Evolutionary conservation across 2,888 invertebrate genomes (phyloP).

Genomic region (Blastobasis adustella): DNA sequence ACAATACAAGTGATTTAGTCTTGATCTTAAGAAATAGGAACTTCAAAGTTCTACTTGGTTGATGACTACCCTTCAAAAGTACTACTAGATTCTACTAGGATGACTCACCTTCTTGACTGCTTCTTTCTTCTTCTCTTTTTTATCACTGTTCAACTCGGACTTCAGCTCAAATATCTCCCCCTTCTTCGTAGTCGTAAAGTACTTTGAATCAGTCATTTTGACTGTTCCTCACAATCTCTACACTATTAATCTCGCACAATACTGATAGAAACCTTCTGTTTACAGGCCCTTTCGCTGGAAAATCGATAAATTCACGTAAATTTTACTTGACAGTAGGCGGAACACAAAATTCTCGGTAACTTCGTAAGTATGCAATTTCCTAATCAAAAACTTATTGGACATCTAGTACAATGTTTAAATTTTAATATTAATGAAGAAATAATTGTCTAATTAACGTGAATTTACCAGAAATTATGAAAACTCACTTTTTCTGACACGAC

Average conservation of each 20-base stretch:
- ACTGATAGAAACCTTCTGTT: constrained; percentile 16
- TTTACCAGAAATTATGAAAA: constrained; percentile 12
- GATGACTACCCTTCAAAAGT: neutral
- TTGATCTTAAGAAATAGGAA: too few species aligned
- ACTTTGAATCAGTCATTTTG: constrained; percentile 98
- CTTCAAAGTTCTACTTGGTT: too few species aligned
- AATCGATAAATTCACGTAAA: constrained; percentile 35
- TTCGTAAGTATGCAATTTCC: neutral
- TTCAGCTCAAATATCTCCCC: constrained; percentile 99
- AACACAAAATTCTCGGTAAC: neutral
- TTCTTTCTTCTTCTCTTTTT: constrained; percentile 99
- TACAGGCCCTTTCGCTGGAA: constrained; percentile 26
- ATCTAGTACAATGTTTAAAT: neutral
- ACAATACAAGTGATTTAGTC: too few species aligned
- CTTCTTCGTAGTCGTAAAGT: constrained; percentile 99
- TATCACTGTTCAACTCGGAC: constrained; percentile 98
- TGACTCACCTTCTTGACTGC: constrained; percentile 96
- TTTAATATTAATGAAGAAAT: neutral
- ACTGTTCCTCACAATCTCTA: constrained; percentile 6
- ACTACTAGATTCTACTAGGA: neutral
- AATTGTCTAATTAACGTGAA: neutral
- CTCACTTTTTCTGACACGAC: constrained; percentile 30
- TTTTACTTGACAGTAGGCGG: constrained; percentile 12
- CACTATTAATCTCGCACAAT: constrained; percentile 2
- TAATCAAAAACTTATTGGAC: neutral